Conservation (phyloP, 2,113 vertebrate species). For the Meriones unguiculatus region DNA sequence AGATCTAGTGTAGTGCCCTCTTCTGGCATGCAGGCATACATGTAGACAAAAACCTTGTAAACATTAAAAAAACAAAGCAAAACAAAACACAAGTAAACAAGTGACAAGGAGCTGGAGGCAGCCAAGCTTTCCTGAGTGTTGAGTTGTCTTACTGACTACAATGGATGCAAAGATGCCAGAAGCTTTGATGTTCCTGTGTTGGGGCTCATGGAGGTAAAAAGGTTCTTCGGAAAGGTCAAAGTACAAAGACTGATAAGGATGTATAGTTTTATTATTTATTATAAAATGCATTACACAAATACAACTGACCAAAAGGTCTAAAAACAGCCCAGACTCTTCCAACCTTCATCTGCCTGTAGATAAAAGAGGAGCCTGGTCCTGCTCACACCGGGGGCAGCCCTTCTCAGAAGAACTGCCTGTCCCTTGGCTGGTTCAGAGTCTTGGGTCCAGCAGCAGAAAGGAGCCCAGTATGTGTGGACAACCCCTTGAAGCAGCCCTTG, state of each 20-base stretch:
- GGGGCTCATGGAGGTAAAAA: background rate
- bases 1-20: too few species aligned
- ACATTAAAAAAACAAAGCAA: too few species aligned
- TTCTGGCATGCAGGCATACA: too few species aligned
- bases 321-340: conserved; percentile 69
- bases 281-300: conserved; percentile 69
- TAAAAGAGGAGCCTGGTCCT: background rate
- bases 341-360: background rate
- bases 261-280: conserved; percentile 62
- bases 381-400: background rate
- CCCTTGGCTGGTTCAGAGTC: background rate
- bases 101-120: background rate
- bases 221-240: conserved; percentile 25
- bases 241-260: background rate
- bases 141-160: fast-evolving
- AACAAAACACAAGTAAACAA: background rate
- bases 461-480: background rate
- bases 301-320: conserved; percentile 70
- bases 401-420: conserved; percentile 50
- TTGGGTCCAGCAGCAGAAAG: conserved; percentile 49
- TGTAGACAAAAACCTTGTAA: too few species aligned
- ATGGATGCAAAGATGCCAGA: too few species aligned
- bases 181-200: background rate
- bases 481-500: conserved; percentile 58
- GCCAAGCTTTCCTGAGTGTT: background rate